Evolutionary conservation across 2,113 vertebrate species (phyloP), one percentile per base, ranked within the genome.

Genomic region (Rhabdornis inornatus): DNA sequence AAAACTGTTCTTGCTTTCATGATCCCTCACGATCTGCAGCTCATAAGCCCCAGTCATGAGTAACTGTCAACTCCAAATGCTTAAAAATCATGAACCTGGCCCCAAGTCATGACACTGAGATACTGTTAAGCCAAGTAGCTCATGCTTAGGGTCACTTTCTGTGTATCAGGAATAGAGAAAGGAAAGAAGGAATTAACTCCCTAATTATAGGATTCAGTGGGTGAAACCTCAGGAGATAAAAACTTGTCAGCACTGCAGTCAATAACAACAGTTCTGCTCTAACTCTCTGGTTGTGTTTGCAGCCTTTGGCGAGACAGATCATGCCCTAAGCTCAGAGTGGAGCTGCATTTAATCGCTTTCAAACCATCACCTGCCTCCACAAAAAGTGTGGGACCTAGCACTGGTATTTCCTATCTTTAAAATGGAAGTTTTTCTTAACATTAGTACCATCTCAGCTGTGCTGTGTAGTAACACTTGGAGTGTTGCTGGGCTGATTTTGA

Each of bases 121-220:
- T 42, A 11, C 18, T 27, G 7, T 47, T 68, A 89, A 92, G 39
- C 27, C 30, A 33, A 23, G 25, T 14, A 90, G 39, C 44, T 95
- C 44, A 7, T 52, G 35, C 18, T 47, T 30, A 5, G 13, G n/a
- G 17, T 19, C 35, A 7, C 15, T 80, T 71, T 20, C 5, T 76
- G 1, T 17, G 3, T 60, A 17, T 52, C 11, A 47, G 33, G 33
- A 59, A 42, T 17, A 16, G 42, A 22, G 55, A 39, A 57, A 45
- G 25, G 11, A 57, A 82, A 56, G 35, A 83, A 65, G 40, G 13
- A 56, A 39, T 76, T 45, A 50, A 19, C 3, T 65, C 21, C 15
- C 7, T 11, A 13, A 22, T 66, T 39, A 31, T 3, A 35, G 47
- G 2, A 0, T n/a, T 57, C 13, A 3, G 22, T 33, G 27, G n/a